phyloP scores from a whole-genome alignment of 2,888 invertebrate genomes.

The Congeria kusceri region DNA sequence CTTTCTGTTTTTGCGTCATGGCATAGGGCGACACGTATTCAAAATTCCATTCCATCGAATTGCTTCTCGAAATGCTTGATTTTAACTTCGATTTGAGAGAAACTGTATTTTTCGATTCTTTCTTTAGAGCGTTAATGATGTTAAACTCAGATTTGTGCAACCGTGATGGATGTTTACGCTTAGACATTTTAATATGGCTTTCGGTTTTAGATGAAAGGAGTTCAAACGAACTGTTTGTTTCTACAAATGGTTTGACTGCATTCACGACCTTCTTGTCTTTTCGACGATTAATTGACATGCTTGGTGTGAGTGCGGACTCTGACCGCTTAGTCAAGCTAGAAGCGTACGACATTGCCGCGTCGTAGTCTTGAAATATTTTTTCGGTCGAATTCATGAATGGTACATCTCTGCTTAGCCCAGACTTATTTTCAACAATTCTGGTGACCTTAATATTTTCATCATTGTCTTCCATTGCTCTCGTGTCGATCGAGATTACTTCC shows the following conservation, averaged over 20 bases:
- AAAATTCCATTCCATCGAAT: conserved; percentile 28
- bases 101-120: neutral
- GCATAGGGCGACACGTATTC: conserved; percentile 25
- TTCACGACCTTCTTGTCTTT: too few species aligned
- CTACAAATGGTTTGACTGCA: too few species aligned
- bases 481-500: too few species aligned
- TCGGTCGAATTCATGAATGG: conserved; percentile 28
- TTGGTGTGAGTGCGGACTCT: too few species aligned
- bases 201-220: too few species aligned
- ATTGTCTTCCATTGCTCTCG: neutral
- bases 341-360: conserved; percentile 23
- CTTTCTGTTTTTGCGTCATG: conserved; percentile 20
- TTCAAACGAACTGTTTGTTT: too few species aligned
- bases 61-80: conserved; percentile 3
- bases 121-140: neutral
- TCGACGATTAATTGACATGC: too few species aligned
- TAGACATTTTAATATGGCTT: too few species aligned
- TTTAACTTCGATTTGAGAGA: conserved; percentile 17
- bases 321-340: neutral
- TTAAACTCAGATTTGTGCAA: conserved; percentile 21
- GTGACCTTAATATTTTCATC: conserved; percentile 24
- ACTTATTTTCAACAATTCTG: conserved; percentile 9
- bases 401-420: neutral
- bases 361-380: conserved; percentile 25
- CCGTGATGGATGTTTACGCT: too few species aligned